Evolutionary conservation across 2,888 invertebrate genomes (phyloP), one percentile per base, ranked within the genome.

Genomic region (Bombylius major): DNA sequence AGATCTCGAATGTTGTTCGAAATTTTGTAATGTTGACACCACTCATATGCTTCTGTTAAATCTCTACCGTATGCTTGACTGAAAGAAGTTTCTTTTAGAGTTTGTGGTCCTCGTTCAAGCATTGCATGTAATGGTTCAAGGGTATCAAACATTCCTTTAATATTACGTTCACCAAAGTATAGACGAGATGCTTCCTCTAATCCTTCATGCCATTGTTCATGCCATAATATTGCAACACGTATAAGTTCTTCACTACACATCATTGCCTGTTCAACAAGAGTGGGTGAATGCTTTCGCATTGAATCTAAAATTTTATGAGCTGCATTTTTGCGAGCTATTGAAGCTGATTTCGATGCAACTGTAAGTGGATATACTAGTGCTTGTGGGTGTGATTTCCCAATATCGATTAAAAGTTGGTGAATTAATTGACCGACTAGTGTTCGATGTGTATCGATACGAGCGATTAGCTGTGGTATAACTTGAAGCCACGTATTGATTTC

Each of bases 401-500:
- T 95, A 67, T 98, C 98, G 58, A 94, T 91, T 23, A 99, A 77
- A 31, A 99, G 77, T 66, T 94, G 88, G 69, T 95, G 92, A 59
- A 99, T 95, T 48, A 97, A 77, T 59, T 89, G 85, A 0, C 91
- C 89, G 0, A 98, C 96, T 54, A 93, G 75, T 54, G 86, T 84
- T 44, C 94, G 79, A 0, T 90, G 90, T 0, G 95, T 95, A 69
- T 99, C 99, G 59, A 99, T 97, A 54, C 99, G 82, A 0, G 99
- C 98, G 62, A 99, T 99, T 39, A 99, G 77, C 71, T 99, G 99
- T 0, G 99, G 99, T 63, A 99, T 97, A 0, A 99, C 97, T 80
- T 99, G 98, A 11, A 99, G 79, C 99, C 99, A 99, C 5, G 96
- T 98, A 67, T 97, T 95, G 59, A 99, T 93, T 69, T 96, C 94